phyloP scores from a whole-genome alignment of 2,888 invertebrate species.

The Drosophila niveifrons region DNA sequence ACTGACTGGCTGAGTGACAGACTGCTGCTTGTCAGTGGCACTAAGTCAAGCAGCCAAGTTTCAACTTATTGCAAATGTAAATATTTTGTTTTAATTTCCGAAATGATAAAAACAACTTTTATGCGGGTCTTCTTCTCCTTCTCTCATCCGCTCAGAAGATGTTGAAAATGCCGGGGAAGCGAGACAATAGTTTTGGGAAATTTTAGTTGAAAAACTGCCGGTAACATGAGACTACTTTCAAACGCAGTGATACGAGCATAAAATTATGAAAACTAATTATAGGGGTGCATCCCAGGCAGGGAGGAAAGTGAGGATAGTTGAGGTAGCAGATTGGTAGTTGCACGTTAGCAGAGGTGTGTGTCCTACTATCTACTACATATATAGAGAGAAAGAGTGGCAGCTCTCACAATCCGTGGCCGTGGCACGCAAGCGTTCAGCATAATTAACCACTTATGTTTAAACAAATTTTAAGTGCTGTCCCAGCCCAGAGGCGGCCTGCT shows the following conservation, averaged over 20 bases:
- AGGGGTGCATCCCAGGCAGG: slow-evolving; percentile 57
- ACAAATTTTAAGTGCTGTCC: slow-evolving; percentile 75
- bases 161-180: background rate
- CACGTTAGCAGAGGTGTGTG: slow-evolving; percentile 50
- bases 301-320: too few species aligned
- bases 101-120: slow-evolving; percentile 62
- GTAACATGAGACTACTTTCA: slow-evolving; percentile 45
- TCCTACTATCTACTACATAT: background rate
- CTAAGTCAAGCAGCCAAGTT: slow-evolving; percentile 34
- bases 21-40: slow-evolving; percentile 33
- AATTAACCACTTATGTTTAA: slow-evolving; percentile 83
- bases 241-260: slow-evolving; percentile 66
- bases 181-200: slow-evolving; percentile 17
- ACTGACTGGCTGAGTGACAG: slow-evolving; percentile 10
- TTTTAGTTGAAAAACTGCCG: slow-evolving; percentile 38
- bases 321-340: slow-evolving; percentile 1
- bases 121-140: slow-evolving; percentile 59
- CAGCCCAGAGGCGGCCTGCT: slow-evolving; percentile 45
- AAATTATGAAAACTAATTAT: slow-evolving; percentile 77
- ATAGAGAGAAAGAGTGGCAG: slow-evolving; percentile 11
- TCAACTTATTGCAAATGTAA: slow-evolving; percentile 76
- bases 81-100: slow-evolving; percentile 77
- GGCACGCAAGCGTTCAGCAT: slow-evolving; percentile 76
- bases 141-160: slow-evolving; percentile 8
- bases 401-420: slow-evolving; percentile 40